These are phyloP conservation scores for Chloebia gouldiae DNA, from an alignment of 2,113 vertebrate genomes.

Conservation along the genomic window DNA sequence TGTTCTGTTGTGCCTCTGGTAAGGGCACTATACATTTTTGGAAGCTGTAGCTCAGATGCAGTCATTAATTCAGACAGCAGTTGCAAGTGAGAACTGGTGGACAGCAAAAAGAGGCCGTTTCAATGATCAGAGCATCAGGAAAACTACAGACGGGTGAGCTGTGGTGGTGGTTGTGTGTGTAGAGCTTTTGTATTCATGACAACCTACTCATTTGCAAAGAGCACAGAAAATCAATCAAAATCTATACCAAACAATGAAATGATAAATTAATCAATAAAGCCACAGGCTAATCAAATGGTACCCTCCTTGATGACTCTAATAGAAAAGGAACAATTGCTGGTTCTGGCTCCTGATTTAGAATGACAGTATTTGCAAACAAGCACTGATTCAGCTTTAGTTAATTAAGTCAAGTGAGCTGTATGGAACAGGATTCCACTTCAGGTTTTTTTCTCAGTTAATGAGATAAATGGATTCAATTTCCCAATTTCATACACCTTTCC, in stretches of 20 bases:
- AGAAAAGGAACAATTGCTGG: background rate
- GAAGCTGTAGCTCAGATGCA: background rate
- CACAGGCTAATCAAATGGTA: conserved; percentile 5
- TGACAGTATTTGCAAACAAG: conserved; percentile 11
- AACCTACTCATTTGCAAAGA: conserved; percentile 19
- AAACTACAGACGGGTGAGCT: background rate
- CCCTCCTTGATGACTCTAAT: background rate
- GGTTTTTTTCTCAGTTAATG: background rate
- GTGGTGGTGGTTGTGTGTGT: background rate
- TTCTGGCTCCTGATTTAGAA: conserved; percentile 10
- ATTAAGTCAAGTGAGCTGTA: conserved; percentile 7
- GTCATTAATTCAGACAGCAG: background rate
- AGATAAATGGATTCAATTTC: conserved; percentile 11
- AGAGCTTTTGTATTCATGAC: background rate
- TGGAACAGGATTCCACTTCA: background rate
- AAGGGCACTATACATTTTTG: background rate
- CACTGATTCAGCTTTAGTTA: background rate
- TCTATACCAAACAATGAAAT: conserved; percentile 40
- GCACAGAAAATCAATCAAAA: conserved; percentile 41
- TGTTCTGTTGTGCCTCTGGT: background rate
- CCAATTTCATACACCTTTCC: background rate
- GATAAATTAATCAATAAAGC: conserved; percentile 54
- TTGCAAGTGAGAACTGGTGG: background rate
- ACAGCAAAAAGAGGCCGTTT: background rate
- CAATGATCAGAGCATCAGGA: background rate